phyloP scores from a whole-genome alignment of 2,113 vertebrate species.

The Dipodomys ordii region DNA sequence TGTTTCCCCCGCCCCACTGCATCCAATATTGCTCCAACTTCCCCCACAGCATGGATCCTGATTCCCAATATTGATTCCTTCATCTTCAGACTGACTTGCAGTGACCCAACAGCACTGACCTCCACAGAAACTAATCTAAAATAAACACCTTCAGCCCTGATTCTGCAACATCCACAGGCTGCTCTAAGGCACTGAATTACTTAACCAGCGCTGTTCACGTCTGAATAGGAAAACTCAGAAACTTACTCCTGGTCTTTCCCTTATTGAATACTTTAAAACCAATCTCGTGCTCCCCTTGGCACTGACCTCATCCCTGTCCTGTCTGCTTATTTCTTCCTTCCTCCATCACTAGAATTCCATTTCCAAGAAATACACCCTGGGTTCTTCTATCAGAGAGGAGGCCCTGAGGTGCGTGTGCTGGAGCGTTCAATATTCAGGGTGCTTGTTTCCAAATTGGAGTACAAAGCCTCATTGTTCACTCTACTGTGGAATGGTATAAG shows the following conservation, averaged over 20 bases:
- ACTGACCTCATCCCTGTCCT: background rate
- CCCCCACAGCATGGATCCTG: background rate
- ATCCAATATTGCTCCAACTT: background rate
- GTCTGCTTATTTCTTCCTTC: background rate
- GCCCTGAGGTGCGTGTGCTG: too few relatives aligned
- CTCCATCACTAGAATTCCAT: background rate
- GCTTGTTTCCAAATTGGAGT: background rate
- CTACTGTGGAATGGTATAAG: background rate
- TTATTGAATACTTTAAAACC: background rate
- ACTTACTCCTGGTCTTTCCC: background rate
- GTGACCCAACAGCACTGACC: background rate
- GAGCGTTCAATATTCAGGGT: background rate
- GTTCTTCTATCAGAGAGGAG: background rate
- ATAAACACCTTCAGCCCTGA: background rate
- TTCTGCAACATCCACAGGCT: background rate
- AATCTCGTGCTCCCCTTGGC: background rate
- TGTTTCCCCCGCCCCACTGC: background rate
- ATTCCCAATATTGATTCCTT: background rate
- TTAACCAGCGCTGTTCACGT: background rate
- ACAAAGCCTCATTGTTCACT: background rate
- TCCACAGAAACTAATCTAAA: slow-evolving; percentile 13
- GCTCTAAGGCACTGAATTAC: background rate
- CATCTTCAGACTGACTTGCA: slow-evolving; percentile 33
- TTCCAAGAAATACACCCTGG: background rate
- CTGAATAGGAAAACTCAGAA: background rate